Base-by-base conservation (phyloP, 2,888 invertebrate species). In the Noctua comes region DNA sequence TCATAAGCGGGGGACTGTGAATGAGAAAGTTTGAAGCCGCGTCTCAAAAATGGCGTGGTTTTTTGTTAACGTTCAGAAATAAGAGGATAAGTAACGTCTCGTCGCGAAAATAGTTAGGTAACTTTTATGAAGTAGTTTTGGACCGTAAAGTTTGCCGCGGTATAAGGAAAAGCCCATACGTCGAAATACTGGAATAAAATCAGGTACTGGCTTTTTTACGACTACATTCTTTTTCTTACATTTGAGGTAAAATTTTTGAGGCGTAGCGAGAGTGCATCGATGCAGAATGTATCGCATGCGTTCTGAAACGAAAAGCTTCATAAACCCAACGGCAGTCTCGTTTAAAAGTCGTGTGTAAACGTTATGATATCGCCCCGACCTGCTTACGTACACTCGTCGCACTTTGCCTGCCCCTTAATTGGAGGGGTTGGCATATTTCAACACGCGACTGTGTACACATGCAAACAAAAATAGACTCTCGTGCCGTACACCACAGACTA, bases 351-450 rank as follows among this genome's bases (percentile, higher is more conserved):
- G 90, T 93, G 90, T 94, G 94, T 94, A 95, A 95, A 94, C 94
- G 93, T 94, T 94, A 94, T 95, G 94, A 94, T 95, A 94, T 94
- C 92, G 94, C 93, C 80, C 77, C 93, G 93, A 93, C 95, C 94
- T 95, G 95, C 95, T 95, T 95, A 94, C 93, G 93, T 93, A 93
- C 93, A 93, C 94, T 95, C 93, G 93, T 93, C 93, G 95, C 93
- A 94, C 94, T 95, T 95, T 94, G 92, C 94, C 92, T 92, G 92
- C 94, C 93, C 93, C 94, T 94, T 96, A 96, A 96, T 96, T 96
- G 95, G 94, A 95, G 95, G 93, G 94, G 94, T 91, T 92, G 93
- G 91, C 90, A 91, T 90, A 92, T 91, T 91, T 91, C 90, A 90
- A 91, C 95, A 95, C 95, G 95, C 95, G 91, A 94, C 91, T 90